Conservation (phyloP, 2,888 invertebrate species). For the Formica aserva region DNA sequence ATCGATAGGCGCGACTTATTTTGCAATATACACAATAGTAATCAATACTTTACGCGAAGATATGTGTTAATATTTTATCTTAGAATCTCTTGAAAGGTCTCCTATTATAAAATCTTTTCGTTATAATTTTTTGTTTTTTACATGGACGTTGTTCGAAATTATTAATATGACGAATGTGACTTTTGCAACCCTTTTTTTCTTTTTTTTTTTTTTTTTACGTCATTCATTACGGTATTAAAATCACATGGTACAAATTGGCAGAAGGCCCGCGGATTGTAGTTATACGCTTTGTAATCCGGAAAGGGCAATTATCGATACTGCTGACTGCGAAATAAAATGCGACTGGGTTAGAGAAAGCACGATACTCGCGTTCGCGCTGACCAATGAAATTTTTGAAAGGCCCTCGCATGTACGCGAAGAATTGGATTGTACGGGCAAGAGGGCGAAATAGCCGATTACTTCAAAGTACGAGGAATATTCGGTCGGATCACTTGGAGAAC, state of each 20-base stretch:
- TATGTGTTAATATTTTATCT: background rate
- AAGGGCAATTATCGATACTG: conserved; percentile 71
- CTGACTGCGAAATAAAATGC: conserved; percentile 67
- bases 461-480: conserved; percentile 36
- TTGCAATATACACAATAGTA: background rate
- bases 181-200: background rate
- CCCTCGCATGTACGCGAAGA: conserved; percentile 53
- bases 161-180: background rate
- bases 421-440: conserved; percentile 49
- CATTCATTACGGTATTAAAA: conserved; percentile 1
- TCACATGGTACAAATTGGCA: background rate
- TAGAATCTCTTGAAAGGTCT: background rate
- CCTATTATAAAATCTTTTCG: background rate
- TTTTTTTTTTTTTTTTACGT: background rate
- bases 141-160: background rate
- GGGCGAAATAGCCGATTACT: conserved; percentile 47
- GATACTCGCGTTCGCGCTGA: conserved; percentile 62
- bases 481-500: conserved; percentile 41
- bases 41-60: background rate
- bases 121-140: conserved; percentile 8
- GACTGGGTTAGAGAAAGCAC: conserved; percentile 41
- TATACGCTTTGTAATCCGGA: conserved; percentile 56
- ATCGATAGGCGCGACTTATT: background rate
- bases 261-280: conserved; percentile 20
- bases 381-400: conserved; percentile 66